Conservation (phyloP, 2,113 vertebrate species). For the Callopanchax toddi region DNA sequence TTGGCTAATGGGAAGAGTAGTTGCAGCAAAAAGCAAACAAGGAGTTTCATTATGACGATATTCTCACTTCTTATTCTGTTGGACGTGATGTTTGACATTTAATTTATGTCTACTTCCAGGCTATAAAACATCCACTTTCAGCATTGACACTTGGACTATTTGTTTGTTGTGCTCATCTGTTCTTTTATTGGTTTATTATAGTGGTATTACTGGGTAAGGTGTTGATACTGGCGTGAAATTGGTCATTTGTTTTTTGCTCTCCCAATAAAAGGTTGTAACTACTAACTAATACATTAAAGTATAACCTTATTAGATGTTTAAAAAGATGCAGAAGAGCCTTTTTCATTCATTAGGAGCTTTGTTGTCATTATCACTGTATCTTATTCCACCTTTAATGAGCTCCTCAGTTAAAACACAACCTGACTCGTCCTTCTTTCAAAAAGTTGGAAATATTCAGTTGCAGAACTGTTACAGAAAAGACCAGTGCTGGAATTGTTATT, state of each 20-base stretch:
- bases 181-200: too few species aligned
- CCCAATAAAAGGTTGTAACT: background rate
- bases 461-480: constrained; percentile 1
- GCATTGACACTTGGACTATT: too few species aligned
- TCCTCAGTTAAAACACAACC: background rate
- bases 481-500: background rate
- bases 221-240: too few species aligned
- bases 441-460: background rate
- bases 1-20: too few species aligned
- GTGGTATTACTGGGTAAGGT: too few species aligned
- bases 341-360: constrained; percentile 8
- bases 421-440: background rate
- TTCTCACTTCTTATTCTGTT: too few species aligned
- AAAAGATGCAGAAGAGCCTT: constrained; percentile 1
- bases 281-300: background rate
- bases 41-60: too few species aligned
- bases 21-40: too few species aligned
- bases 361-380: background rate
- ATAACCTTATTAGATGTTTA: constrained; percentile 5
- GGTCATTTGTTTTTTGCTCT: background rate
- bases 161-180: too few species aligned
- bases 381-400: background rate
- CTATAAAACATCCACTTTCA: too few species aligned
- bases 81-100: too few species aligned
- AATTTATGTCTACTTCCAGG: too few species aligned